Percentiles rank a stretch among this genome's conserved stretches.
Conservation (phyloP, 1,140 invertebrate species). For the Zophobas atratus region DNA sequence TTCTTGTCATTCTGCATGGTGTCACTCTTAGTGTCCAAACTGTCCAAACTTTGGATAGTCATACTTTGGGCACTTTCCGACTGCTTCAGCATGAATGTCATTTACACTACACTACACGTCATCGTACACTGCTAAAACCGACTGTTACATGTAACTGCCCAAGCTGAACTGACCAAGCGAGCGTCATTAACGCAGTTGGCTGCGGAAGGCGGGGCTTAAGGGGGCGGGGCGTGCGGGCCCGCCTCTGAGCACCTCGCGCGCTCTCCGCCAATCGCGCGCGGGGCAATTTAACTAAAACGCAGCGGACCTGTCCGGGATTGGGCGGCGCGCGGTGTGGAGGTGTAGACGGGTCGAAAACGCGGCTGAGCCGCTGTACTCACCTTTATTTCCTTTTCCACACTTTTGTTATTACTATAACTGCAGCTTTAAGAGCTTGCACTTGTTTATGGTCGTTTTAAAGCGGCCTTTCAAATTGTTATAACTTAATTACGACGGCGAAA, state of each 20-base stretch:
- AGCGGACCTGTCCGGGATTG: slow-evolving; percentile 50
- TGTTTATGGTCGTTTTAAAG: slow-evolving; percentile 64
- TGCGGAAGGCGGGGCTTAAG: slow-evolving; percentile 46
- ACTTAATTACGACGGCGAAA: slow-evolving; percentile 62
- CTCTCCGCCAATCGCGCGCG: slow-evolving; percentile 56
- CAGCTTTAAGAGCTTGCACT: slow-evolving; percentile 64
- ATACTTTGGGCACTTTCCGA: slow-evolving; percentile 65
- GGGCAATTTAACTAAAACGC: slow-evolving; percentile 54
- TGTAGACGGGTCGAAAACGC: slow-evolving; percentile 40
- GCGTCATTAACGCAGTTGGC: slow-evolving; percentile 48
- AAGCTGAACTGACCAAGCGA: slow-evolving; percentile 59
- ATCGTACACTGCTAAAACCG: slow-evolving; percentile 27
- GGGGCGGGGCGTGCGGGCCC: slow-evolving; percentile 35
- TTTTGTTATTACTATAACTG: slow-evolving; percentile 64
- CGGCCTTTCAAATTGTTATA: slow-evolving; percentile 64
- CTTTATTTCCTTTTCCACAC: slow-evolving; percentile 61
- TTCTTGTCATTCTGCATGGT: slow-evolving; percentile 71
- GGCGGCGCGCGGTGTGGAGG: slow-evolving; percentile 18
- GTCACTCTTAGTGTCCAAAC: slow-evolving; percentile 62
- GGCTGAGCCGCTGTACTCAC: slow-evolving; percentile 47
- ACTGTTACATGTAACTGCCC: slow-evolving; percentile 54
- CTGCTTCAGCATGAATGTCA: slow-evolving; percentile 61
- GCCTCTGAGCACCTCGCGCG: slow-evolving; percentile 54
- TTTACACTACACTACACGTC: not conserved
- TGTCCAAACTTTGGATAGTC: slow-evolving; percentile 66